Evolutionary conservation across 2,888 invertebrate genomes (phyloP).

Genomic region (Melieria picta): DNA sequence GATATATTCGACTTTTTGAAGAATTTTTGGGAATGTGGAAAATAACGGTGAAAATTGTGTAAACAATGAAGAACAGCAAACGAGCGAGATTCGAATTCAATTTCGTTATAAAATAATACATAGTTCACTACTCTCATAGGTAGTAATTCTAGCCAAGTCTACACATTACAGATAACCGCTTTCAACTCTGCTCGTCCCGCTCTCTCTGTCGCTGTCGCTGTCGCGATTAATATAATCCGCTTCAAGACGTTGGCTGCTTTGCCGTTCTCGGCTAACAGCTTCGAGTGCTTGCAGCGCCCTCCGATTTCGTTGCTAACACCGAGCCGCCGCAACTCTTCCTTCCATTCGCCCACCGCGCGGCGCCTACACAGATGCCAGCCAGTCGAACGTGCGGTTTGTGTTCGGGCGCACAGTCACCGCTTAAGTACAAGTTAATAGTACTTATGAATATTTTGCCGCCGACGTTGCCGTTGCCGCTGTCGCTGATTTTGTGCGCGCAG

Average conservation of each 20-base stretch:
- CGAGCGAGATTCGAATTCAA: too few relatives aligned
- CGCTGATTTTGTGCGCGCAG: constrained; percentile 19
- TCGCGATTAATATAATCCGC: constrained; percentile 63
- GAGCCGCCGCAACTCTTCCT: not conserved
- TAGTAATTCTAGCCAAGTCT: too few relatives aligned
- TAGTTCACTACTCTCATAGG: too few relatives aligned
- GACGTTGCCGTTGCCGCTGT: constrained; percentile 39
- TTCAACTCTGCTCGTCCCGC: too few relatives aligned
- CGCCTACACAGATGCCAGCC: constrained; percentile 1
- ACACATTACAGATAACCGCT: too few relatives aligned
- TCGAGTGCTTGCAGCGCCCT: not conserved
- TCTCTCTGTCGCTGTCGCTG: constrained; percentile 8
- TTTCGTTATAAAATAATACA: too few relatives aligned
- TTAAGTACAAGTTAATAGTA: constrained; percentile 55
- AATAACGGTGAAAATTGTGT: too few relatives aligned
- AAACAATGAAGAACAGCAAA: too few relatives aligned
- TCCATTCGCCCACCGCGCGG: not conserved
- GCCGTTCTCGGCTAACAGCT: not conserved
- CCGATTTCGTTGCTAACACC: not conserved
- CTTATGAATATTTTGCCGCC: constrained; percentile 54
- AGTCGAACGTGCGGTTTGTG: constrained; percentile 1
- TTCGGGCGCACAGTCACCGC: not conserved
- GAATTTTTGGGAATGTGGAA: too few relatives aligned
- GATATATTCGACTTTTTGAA: too few relatives aligned
- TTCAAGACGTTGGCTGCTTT: constrained; percentile 53